Evolutionary conservation across 2,797 vertebrate species (phyloP).

Genomic region (Microtus californicus): DNA sequence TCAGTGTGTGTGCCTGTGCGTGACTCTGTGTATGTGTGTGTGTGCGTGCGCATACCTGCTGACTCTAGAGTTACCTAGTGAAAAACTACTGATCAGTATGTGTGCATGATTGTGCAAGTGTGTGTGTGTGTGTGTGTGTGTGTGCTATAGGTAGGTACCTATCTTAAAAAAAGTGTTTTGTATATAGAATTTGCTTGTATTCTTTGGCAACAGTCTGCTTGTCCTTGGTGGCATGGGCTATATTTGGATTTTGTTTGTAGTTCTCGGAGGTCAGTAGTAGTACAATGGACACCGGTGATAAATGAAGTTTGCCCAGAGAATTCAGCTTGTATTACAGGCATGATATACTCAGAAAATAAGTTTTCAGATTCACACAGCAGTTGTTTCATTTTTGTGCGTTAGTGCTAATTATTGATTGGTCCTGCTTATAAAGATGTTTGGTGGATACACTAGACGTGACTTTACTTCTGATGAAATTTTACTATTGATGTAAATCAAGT

Average conservation of each 20-base stretch:
- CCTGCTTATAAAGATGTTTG: background rate
- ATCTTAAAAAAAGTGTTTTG: slow-evolving; percentile 69
- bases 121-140: background rate
- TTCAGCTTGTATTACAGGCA: background rate
- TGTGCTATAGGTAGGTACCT: slow-evolving; percentile 24
- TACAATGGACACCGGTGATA: background rate
- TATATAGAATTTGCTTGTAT: slow-evolving; percentile 67
- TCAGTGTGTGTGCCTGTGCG: background rate
- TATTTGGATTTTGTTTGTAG: slow-evolving; percentile 64
- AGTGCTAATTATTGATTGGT: background rate
- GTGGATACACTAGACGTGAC: background rate
- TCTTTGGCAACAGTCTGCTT: slow-evolving; percentile 66
- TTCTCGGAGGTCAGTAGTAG: background rate
- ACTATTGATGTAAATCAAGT: background rate
- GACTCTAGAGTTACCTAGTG: slow-evolving; percentile 69
- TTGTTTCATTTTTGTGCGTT: background rate
- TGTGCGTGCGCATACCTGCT: too few species aligned
- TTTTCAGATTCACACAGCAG: background rate
- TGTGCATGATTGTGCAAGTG: background rate
- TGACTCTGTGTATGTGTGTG: background rate
- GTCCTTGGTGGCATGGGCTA: slow-evolving; percentile 60
- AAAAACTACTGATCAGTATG: slow-evolving; percentile 72
- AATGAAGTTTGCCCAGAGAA: slow-evolving; percentile 1
- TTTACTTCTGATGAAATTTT: slow-evolving; percentile 2
- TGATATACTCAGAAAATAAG: background rate